Base-by-base conservation (phyloP, 2,888 invertebrate genomes). In the Heliconius erato region DNA sequence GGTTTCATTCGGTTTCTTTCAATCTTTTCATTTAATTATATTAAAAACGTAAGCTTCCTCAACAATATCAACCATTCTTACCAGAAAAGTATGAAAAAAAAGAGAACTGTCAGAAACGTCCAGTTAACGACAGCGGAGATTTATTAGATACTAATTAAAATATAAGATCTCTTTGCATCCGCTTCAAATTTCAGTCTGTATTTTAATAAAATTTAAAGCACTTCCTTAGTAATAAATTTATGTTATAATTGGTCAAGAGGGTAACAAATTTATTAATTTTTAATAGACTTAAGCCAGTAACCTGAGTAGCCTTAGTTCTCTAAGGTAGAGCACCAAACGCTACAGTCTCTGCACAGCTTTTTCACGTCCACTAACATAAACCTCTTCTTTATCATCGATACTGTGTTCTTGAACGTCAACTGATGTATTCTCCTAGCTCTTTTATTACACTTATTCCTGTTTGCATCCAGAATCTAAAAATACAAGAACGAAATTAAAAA, bases 131-230 rank as follows among this genome's bases (percentile, higher is more conserved):
- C 76, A 26, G n/a, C 35, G 19, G n/a, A 76, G 76, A 76, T 76
- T 63, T 76, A 76, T 76, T 76, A 63, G 76, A 40, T n/a, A 63
- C 63, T 63, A 76, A 63, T 76, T 76, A 63, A 63, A 76, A 19
- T 40, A 40, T 76, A 35, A 76, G n/a, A 63, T 76, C 26, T 63
- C 35, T 76, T 72, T 19, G 7, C 69, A 40, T 69, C 69, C 35
- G 11, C 12, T 23, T 69, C 35, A 23, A 69, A 69, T 40, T 69
- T n/a, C n/a, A 23, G 9, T 69, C n/a, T 69, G 7, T 68, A 32
- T 32, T 63, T 63, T 59, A 9, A n/a, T 3, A 11, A n/a, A 0
- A 23, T 9, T 59, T 19, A n/a, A 23, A 59, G 7, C 7, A 59
- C 23, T 59, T n/a, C 54, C 7, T 54, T 16, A 19, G 4, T 54